Base-by-base conservation (phyloP, 2,888 invertebrate genomes). In the Palloptera scutellata region DNA sequence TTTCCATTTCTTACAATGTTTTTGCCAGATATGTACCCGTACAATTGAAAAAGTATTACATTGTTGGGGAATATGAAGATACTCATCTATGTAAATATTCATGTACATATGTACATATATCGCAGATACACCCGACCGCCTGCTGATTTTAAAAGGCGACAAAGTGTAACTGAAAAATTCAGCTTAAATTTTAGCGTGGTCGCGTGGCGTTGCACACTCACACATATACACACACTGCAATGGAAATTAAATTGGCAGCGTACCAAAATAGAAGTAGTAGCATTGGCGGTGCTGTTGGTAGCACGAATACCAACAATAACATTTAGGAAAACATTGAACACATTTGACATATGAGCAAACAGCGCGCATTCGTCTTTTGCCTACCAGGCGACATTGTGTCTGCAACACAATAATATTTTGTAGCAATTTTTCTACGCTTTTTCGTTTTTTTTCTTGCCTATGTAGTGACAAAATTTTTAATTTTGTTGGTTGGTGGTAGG, bases 181-280 rank as follows among this genome's bases (percentile, higher is more conserved):
- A 58, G 42, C 58, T 64, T 66, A 66, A 41, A 66, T 66, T 64
- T 57, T 59, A 11, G 52, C 54, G 62, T 40, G 15, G 40, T 17
- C 30, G 30, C 30, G 70, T 71, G 71, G 71, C 71, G 72, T 71
- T 69, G 68, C 77, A 73, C 66, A 74, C 30, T 30, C 30, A 4
- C 6, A 30, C 30, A 30, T 6, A 30, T 30, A 30, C 30, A 30
- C 81, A 79, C 74, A 79, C 80, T 79, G 80, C 74, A 74, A 76
- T 73, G 75, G 76, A 76, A 79, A 81, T 82, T 80, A 80, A 82
- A 80, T 82, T 81, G 81, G 81, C 82, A 81, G 73, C 67, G 68
- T 73, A 77, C 82, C 82, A 82, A 81, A 71, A 68, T 9, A 13
- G 55, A n/a, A 15, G 30, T 1, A 42, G 15, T 15, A 15, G 48